A percentile compares a stretch with the other conserved stretches of the same genome.
phyloP scores from a whole-genome alignment of 2,888 invertebrate species.

The Dynastes tityus region DNA sequence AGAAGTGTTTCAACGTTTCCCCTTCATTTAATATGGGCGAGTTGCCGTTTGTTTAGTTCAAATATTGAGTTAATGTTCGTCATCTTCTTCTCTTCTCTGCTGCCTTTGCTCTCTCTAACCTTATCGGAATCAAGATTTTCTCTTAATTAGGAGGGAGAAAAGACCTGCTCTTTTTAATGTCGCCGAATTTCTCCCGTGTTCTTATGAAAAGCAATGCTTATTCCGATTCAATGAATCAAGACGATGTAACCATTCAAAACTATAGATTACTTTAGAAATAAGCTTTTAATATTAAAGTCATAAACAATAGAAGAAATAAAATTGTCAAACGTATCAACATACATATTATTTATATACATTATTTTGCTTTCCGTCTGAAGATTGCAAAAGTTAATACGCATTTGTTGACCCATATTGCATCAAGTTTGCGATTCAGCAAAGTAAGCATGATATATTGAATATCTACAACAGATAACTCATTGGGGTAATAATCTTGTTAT shows the following conservation, averaged over 20 bases:
- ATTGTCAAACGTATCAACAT: no score
- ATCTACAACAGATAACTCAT: no score
- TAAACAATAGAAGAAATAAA: neutral
- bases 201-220: neutral
- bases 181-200: constrained; percentile 1
- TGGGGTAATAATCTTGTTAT: neutral
- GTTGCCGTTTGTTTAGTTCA: constrained; percentile 8
- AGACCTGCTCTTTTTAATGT: neutral
- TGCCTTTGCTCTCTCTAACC: neutral
- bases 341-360: no score
- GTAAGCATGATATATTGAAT: no score
- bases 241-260: no score
- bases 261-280: no score
- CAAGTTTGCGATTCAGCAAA: no score
- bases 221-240: no score
- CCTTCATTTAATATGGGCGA: constrained; percentile 14
- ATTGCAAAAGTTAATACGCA: no score
- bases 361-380: no score
- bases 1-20: constrained; percentile 6
- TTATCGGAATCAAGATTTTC: constrained; percentile 9
- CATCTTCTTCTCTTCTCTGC: constrained; percentile 14
- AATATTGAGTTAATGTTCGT: constrained; percentile 32
- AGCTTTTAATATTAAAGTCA: no score
- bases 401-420: no score
- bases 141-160: constrained; percentile 21